phyloP scores from a whole-genome alignment of 1,140 invertebrate species.

The Eriosoma lanigerum region DNA sequence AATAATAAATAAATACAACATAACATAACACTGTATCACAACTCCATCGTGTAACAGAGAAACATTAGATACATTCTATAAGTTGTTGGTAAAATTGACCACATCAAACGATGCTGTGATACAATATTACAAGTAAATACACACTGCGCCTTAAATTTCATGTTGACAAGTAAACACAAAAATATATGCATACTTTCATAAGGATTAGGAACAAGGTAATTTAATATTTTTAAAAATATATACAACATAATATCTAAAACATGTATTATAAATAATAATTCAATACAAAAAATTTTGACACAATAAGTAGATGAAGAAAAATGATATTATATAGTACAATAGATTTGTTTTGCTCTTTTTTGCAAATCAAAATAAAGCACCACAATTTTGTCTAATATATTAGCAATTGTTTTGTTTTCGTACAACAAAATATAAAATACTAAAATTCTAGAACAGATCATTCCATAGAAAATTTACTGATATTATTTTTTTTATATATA shows the following conservation, averaged over 20 bases:
- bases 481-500: constrained; percentile 38
- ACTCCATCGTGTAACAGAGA: too few relatives aligned
- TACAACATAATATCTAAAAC: constrained; percentile 21
- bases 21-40: too few relatives aligned
- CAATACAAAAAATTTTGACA: constrained; percentile 46
- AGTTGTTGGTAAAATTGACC: too few relatives aligned
- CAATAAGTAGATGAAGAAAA: constrained; percentile 33
- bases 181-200: too few relatives aligned
- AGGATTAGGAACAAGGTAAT: background rate
- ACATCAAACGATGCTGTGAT: too few relatives aligned
- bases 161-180: too few relatives aligned
- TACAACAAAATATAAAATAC: constrained; percentile 49
- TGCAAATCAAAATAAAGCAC: constrained; percentile 13
- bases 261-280: constrained; percentile 43
- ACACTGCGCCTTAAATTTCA: too few relatives aligned
- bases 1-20: too few relatives aligned
- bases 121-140: too few relatives aligned
- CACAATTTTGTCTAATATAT: constrained; percentile 38
- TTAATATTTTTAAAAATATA: background rate
- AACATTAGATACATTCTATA: too few relatives aligned
- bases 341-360: constrained; percentile 8
- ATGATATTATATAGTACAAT: constrained; percentile 32
- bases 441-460: constrained; percentile 13
- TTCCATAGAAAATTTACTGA: constrained; percentile 41
- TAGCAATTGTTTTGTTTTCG: constrained; percentile 20